Base-by-base conservation (phyloP, 2,888 invertebrate genomes). In the Drepanosiphum platanoidis region DNA sequence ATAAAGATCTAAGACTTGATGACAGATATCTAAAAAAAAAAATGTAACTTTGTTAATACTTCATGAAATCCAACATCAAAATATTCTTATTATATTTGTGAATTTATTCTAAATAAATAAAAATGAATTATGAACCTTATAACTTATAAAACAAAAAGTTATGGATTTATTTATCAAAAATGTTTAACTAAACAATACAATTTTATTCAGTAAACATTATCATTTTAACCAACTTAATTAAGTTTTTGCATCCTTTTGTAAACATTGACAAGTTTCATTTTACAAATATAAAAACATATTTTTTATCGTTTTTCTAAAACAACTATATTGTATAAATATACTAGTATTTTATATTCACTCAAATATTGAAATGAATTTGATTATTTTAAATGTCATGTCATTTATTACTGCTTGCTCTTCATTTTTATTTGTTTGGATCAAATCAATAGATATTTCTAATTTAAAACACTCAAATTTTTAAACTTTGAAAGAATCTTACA, bases 1-100 rank as follows among this genome's bases (percentile, higher is more conserved):
- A 58, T 98, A 98, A 86, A 98, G 91, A 90, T 98, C 98, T 87
- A 98, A 87, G 87, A 95, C 95, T 92, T 96, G 98, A 91, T 98
- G 98, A 88, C 98, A 98, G 88, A 98, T 97, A 90, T 98, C 98
- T 93, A 89, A 36, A 89, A 89, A 82, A 86, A 18, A 84, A 77
- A 52, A 15, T 27, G 3, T 32, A 30, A 52, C 7, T 52, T 52
- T 32, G 8, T 72, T 22, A 30, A 72, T 27, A 42, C 4, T 39
- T 30, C 1, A 3, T 61, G 3, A 22, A 52, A 22, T 52, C 5
- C 1, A 52, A 52, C 22, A 18, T 52, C 18, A 52, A 52, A 18
- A 52, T 52, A 52, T 52, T 22, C 15, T 18, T 52, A n/a, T 18
- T 52, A 46, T 46, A 9, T 46, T 46, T 9, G 15, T 46, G 46